Percentiles rank a stretch among this genome's conserved stretches.
Conservation (phyloP, 2,888 invertebrate species). For the Nasonia oneida region DNA sequence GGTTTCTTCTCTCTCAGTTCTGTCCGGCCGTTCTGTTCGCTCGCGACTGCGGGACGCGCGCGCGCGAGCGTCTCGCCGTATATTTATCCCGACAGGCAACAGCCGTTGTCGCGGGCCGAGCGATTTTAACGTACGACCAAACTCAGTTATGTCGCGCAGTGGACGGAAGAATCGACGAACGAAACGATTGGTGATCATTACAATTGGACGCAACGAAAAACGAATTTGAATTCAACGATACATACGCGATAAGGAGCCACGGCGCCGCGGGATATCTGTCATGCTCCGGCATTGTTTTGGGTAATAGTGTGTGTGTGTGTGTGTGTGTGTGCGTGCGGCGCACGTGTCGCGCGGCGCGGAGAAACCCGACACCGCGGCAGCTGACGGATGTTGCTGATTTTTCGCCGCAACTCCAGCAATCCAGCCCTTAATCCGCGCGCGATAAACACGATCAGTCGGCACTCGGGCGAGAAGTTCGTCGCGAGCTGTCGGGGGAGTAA, state of each 20-base stretch:
- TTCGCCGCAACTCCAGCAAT: no score
- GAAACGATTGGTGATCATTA: neutral
- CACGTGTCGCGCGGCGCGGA: neutral
- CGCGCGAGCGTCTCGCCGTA: neutral
- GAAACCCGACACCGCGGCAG: neutral
- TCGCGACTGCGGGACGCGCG: neutral
- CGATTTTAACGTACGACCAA: neutral
- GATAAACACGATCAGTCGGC: neutral
- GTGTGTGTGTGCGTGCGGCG: neutral
- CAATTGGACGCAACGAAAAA: neutral
- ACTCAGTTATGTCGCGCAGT: neutral
- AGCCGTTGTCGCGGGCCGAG: conserved; percentile 26
- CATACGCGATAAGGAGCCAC: neutral
- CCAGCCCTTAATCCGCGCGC: no score
- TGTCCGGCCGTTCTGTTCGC: conserved; percentile 44
- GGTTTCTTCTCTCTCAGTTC: conserved; percentile 42
- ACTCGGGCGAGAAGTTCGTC: neutral
- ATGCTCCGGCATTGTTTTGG: neutral
- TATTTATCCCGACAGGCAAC: conserved; percentile 24
- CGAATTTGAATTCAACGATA: neutral
- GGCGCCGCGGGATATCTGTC: neutral
- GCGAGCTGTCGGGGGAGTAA: neutral
- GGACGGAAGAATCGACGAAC: conserved; percentile 11
- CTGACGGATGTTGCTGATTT: neutral
- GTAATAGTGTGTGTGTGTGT: neutral